Evolutionary conservation across 2,888 invertebrate genomes (phyloP), one percentile per base, ranked within the genome.

Genomic region (Pomacea canaliculata): DNA sequence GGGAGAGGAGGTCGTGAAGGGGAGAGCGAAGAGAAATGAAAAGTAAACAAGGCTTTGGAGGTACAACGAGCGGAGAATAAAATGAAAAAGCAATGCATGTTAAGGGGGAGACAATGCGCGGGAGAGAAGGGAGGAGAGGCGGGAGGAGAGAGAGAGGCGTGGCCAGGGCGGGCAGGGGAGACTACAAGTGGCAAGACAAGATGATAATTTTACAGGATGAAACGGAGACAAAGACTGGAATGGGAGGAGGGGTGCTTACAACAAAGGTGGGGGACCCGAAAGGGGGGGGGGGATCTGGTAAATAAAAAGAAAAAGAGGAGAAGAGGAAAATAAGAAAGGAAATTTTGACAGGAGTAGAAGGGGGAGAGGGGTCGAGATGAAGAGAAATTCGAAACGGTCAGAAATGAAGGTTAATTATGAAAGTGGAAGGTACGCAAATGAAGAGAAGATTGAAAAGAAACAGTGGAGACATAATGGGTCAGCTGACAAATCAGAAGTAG

Each of bases 361-460:
- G 48, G 69, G 49, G 69, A 69, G 12, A 23, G 69, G 48, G 69
- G 49, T 46, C 48, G 69, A 69, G 49, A 69, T 46, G 48, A 51
- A 69, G 69, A 69, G 48, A 48, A 56, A 56, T 8, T 13, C 10
- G 37, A 70, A 59, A 70, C 56, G 59, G 70, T 56, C 56, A 70
- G 70, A 70, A 37, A 37, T 37, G 37, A 37, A 37, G 37, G 5
- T 37, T 5, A 37, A 3, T 5, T 37, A 37, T 37, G 1, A 37
- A 37, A 37, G 37, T 37, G 37, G 5, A 37, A 37, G 37, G 5
- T 37, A 37, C 37, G 37, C 37, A 37, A 37, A 37, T 0, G 5
- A 37, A 37, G 37, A 37, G 37, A 37, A 37, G 37, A 37, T 37
- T 37, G 5, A 37, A 37, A 37, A 37, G 37, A 37, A 37, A 37